Percentiles rank a stretch among this genome's conserved stretches.
These are phyloP conservation scores for Mercenaria mercenaria DNA, from an alignment of 1,140 invertebrate species.

Conservation along the genomic window DNA sequence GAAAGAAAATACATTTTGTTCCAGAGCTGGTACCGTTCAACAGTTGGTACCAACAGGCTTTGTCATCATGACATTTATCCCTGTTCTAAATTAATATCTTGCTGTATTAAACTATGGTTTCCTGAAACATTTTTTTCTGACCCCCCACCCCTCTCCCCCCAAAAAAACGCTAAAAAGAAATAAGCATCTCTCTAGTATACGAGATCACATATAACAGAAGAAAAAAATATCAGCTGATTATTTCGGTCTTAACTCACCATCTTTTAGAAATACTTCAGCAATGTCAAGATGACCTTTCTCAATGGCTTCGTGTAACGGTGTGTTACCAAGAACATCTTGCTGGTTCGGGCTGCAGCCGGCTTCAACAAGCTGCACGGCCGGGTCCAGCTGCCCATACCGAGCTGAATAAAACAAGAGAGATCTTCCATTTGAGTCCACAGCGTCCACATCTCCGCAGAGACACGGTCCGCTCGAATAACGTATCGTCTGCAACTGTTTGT, in stretches of 20 bases:
- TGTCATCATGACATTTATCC: too few relatives aligned
- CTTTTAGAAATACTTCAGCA: conserved; percentile 53
- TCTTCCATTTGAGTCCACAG: conserved; percentile 45
- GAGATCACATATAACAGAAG: too few relatives aligned
- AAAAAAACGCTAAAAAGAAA: too few relatives aligned
- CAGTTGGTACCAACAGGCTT: too few relatives aligned
- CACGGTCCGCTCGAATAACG: conserved; percentile 22
- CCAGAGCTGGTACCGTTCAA: too few relatives aligned
- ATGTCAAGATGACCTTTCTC: conserved; percentile 63
- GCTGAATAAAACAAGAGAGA: conserved; percentile 64
- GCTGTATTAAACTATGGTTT: too few relatives aligned
- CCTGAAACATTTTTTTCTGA: too few relatives aligned
- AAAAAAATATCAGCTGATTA: too few relatives aligned
- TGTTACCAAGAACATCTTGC: conserved; percentile 40
- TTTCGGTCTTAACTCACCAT: conserved; percentile 58
- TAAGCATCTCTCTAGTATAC: too few relatives aligned
- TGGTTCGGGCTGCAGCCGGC: conserved; percentile 61
- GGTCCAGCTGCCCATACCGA: conserved; percentile 61
- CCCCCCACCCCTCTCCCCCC: too few relatives aligned
- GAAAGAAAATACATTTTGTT: too few relatives aligned
- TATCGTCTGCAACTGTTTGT: background rate
- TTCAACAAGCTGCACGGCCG: conserved; percentile 54
- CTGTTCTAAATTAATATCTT: too few relatives aligned
- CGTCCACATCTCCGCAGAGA: conserved; percentile 50
- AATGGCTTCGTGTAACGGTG: conserved; percentile 63